Conservation (phyloP, 2,113 vertebrate genomes). For the Sinocyclocheilus maitianheensis region DNA sequence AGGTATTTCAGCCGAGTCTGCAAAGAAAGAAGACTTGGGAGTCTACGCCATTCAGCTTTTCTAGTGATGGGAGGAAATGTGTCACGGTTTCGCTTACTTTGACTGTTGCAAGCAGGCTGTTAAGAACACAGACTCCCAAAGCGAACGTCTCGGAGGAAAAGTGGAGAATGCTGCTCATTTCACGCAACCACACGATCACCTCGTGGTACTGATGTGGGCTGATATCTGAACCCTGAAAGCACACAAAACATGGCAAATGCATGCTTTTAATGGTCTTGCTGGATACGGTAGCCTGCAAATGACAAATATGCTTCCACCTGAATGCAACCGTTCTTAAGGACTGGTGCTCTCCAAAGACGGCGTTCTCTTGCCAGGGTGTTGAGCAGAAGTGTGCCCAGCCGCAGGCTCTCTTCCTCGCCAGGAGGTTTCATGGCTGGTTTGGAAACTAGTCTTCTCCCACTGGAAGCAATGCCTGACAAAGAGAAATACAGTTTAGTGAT, state of each 20-base stretch:
- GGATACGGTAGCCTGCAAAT: not conserved
- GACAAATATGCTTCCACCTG: constrained; percentile 62
- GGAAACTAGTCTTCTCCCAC: constrained; percentile 66
- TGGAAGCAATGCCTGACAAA: constrained; percentile 65
- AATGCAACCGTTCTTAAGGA: constrained; percentile 71
- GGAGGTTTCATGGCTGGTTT: constrained; percentile 71
- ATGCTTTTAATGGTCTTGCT: not conserved
- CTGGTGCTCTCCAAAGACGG: constrained; percentile 75
- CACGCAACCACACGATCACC: constrained; percentile 72
- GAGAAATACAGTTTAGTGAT: not conserved
- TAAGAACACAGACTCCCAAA: constrained; percentile 74
- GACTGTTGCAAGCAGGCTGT: constrained; percentile 72
- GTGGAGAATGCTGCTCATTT: constrained; percentile 68
- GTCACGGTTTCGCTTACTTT: constrained; percentile 62
- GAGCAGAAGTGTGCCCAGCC: constrained; percentile 69
- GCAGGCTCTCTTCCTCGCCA: constrained; percentile 57
- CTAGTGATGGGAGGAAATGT: not conserved
- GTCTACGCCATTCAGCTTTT: not conserved
- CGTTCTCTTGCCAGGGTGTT: constrained; percentile 72
- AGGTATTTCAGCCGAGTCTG: constrained; percentile 81
- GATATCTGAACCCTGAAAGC: constrained; percentile 73
- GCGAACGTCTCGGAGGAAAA: constrained; percentile 75
- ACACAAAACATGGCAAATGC: not conserved
- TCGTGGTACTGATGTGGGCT: constrained; percentile 69
- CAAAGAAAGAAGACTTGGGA: not conserved